Conservation (phyloP, 2,888 invertebrate genomes). For the Thymelicus sylvestris region DNA sequence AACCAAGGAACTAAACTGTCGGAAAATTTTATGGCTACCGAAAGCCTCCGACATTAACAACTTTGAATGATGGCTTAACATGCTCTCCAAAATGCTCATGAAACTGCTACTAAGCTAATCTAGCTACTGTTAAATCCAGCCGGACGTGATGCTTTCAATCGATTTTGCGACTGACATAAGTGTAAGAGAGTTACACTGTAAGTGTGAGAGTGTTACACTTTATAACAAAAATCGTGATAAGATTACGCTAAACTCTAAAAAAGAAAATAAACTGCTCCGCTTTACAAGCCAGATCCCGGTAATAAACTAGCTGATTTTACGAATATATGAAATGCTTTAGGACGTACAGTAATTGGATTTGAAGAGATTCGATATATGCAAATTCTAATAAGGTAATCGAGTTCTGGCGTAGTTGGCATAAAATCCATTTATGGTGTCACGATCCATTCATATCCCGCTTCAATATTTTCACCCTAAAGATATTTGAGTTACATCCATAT, state of each 20-base stretch:
- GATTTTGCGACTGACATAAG: too few species aligned
- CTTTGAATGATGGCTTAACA: too few species aligned
- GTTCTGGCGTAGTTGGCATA: slow-evolving; percentile 47
- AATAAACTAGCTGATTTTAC: slow-evolving; percentile 33
- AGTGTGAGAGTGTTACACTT: too few species aligned
- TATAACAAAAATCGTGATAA: background rate
- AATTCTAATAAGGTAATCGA: slow-evolving; percentile 50
- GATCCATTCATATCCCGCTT: slow-evolving; percentile 29
- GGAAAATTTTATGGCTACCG: too few species aligned
- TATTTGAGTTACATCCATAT: slow-evolving; percentile 28
- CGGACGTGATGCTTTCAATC: too few species aligned
- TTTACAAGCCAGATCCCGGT: slow-evolving; percentile 11
- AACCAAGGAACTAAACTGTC: too few species aligned
- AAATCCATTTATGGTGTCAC: slow-evolving; percentile 39
- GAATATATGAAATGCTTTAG: slow-evolving; percentile 37
- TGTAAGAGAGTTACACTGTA: too few species aligned
- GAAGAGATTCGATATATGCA: slow-evolving; percentile 48
- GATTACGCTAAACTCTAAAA: background rate
- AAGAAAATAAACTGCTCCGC: background rate
- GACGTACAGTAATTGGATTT: slow-evolving; percentile 47
- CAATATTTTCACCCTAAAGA: slow-evolving; percentile 28
- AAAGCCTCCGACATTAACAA: too few species aligned
- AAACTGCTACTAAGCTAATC: too few species aligned
- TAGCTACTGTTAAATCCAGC: too few species aligned
- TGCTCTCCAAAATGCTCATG: too few species aligned